Evolutionary conservation across 1,140 invertebrate genomes (phyloP), one percentile per base, ranked within the genome.

Genomic region (Ctenoplectra terminalis): DNA sequence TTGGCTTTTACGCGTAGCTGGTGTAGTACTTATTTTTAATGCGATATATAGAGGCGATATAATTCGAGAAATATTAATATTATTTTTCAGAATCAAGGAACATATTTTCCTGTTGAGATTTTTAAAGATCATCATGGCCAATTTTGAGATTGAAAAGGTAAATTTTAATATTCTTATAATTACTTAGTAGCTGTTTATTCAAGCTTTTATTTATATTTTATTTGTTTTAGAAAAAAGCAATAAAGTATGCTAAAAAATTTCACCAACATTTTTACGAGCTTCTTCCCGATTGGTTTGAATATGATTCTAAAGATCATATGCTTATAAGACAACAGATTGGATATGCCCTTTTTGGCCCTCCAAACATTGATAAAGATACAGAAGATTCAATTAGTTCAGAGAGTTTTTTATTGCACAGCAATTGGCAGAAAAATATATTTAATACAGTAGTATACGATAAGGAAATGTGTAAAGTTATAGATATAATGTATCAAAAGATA

Each of bases 181-280:
- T 37, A 23, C 11, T 31, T 48, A 7, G 13, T 8, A 13, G 1
- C 4, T 29, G 1, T 5, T 29, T 29, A 15, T n/a, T 13, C 7
- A 29, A 50, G 9, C 0, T 48, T 48, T 29, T 13, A 69, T 31
- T 13, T 50, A 11, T 50, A 31, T 34, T 31, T 58, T 29, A 31
- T n/a, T 48, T n/a, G 20, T 43, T 40, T 26, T 37, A 74, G 72
- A 2, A 2, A 17, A 20, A 74, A 6, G 23, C 1, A n/a, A 63
- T 48, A 54, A 29, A 20, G 0, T 1, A 43, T 43, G 74, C 48
- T 2, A 17, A 7, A 17, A 17, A 67, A 9, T 31, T 17, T 43
- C 91, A 92, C 63, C 90, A 92, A 78, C 29, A 82, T 34, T 85
- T 75, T 69, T 90, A 90, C 58, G 90, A 92, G 75, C 37, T 86